Evolutionary conservation across 30 jellyfish, hydroid and myxozoan genomes (phyloP), one percentile per base, ranked within the genome.

Genomic region (Morbakka virulenta): DNA sequence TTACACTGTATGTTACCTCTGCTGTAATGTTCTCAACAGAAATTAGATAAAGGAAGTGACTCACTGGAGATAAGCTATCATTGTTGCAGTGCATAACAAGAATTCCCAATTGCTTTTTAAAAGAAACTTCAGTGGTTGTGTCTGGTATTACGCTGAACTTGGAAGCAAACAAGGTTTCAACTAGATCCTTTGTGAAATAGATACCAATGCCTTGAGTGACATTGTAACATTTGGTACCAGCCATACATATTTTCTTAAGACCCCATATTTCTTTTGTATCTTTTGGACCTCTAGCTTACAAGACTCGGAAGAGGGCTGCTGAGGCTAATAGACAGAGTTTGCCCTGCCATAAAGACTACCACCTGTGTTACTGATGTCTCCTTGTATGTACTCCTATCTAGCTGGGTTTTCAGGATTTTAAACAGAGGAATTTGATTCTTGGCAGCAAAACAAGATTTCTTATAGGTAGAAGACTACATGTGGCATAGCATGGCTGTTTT

Each of bases 311-410:
- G n/a, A n/a, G n/a, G n/a, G n/a, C n/a, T n/a, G n/a, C n/a, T n/a
- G n/a, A n/a, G n/a, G n/a, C n/a, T n/a, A n/a, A n/a, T n/a, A n/a
- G n/a, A n/a, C n/a, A n/a, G n/a, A 53, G 57, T 33, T 25, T 75
- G 49, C 87, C 62, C 87, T 47, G 87, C 87, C 28, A 75, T 32
- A 24, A 75, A 75, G 23, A 78, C 80, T 3, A 68, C 77, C 21
- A 75, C 22, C 30, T 75, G 50, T 30, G 67, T 31, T 20, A 31
- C 79, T 4, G 78, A 53, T 52, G 69, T 31, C 28, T 69, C 69
- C 28, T 69, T 69, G 64, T 69, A 69, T 20, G 32, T 69, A 48
- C 81, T 69, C 17, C 70, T 9, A 13, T 69, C 81, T 26, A 1
- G 22, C 35, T 36, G 68, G 17, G n/a, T n/a, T n/a, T n/a, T n/a